Conservation (phyloP, 2,888 invertebrate species). For the Leucoptera coffeella region DNA sequence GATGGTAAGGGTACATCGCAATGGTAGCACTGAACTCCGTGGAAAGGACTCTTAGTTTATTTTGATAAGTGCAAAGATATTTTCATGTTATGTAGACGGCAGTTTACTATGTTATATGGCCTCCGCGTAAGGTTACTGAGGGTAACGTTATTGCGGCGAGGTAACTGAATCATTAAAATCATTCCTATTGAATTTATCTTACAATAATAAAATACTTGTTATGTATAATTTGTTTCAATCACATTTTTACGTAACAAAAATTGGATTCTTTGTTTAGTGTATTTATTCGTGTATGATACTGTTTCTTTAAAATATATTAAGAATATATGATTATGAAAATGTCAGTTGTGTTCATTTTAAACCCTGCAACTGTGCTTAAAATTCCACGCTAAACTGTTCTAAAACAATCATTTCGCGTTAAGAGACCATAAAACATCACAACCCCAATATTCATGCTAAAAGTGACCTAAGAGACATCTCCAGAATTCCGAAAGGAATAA, state of each 20-base stretch:
- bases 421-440: too few species aligned
- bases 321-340: constrained; percentile 41
- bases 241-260: constrained; percentile 21
- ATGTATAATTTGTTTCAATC: constrained; percentile 17
- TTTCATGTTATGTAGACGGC: neutral
- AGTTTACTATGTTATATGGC: constrained; percentile 6
- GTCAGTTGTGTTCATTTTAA: too few species aligned
- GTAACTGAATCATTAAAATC: constrained; percentile 34
- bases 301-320: constrained; percentile 50
- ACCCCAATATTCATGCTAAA: too few species aligned
- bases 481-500: too few species aligned
- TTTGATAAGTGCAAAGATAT: neutral
- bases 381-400: too few species aligned
- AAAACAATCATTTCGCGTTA: too few species aligned
- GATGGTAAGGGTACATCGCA: too few species aligned
- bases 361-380: too few species aligned
- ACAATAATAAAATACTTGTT: constrained; percentile 18
- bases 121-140: constrained; percentile 15
- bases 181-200: constrained; percentile 29
- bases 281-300: constrained; percentile 52
- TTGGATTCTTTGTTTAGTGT: constrained; percentile 39
- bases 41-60: too few species aligned
- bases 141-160: constrained; percentile 15
- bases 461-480: too few species aligned
- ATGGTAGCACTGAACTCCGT: too few species aligned